Evolutionary conservation across 2,888 invertebrate species (phyloP).

Genomic region (Melieria omissa): DNA sequence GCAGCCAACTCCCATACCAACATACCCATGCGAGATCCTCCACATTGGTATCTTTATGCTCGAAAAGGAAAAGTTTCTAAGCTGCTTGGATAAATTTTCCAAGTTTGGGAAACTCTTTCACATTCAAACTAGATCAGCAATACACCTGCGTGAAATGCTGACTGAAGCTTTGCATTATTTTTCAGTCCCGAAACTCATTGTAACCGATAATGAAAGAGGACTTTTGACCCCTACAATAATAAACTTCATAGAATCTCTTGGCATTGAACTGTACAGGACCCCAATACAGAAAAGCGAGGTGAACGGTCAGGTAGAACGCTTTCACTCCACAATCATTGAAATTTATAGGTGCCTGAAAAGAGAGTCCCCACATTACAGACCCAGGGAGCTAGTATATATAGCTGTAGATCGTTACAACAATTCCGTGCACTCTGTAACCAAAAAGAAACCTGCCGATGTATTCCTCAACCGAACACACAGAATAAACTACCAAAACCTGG

Average conservation of each 20-base stretch:
- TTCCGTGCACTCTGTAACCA: constrained; percentile 40
- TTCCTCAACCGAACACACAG: no score
- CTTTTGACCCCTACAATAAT: constrained; percentile 35
- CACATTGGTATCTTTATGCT: no score
- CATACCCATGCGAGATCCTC: no score
- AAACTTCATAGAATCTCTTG: constrained; percentile 23
- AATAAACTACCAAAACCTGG: no score
- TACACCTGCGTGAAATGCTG: no score
- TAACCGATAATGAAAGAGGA: constrained; percentile 40
- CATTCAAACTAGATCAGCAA: no score
- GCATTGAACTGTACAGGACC: constrained; percentile 35
- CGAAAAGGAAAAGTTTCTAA: no score
- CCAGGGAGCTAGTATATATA: constrained; percentile 33
- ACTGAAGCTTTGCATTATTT: no score
- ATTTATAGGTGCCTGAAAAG: constrained; percentile 41
- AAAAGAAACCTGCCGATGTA: constrained; percentile 36
- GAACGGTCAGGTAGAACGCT: constrained; percentile 40
- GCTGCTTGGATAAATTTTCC: no score
- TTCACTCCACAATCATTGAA: constrained; percentile 40
- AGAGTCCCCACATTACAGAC: constrained; percentile 21
- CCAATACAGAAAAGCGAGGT: constrained; percentile 41
- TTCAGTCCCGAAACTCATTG: constrained; percentile 34
- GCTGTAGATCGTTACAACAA: constrained; percentile 45
- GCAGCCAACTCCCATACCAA: no score
- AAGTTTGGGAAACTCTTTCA: no score